phyloP scores from a whole-genome alignment of 2,113 vertebrate species.

The Marmota flaviventris region DNA sequence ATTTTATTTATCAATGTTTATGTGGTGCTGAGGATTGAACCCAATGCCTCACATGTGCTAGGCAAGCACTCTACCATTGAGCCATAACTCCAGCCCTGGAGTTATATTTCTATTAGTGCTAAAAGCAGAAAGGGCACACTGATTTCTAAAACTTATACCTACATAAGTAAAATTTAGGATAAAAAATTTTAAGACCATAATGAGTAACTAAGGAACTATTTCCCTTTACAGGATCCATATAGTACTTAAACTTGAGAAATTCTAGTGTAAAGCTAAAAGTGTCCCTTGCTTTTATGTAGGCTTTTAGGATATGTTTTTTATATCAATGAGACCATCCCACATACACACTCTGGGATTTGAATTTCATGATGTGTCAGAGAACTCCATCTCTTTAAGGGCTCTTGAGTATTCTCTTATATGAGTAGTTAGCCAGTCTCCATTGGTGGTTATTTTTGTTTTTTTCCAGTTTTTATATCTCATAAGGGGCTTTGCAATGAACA shows the following conservation, averaged over 20 bases:
- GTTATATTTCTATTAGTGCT: constrained; percentile 44
- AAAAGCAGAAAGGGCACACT: neutral
- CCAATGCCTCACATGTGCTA: no score
- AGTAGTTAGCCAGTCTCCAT: neutral
- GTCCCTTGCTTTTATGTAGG: neutral
- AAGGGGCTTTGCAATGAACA: neutral
- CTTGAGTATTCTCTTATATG: neutral
- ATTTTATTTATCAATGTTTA: no score
- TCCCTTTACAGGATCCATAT: neutral
- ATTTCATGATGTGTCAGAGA: neutral
- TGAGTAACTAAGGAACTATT: constrained; percentile 8
- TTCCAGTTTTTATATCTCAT: neutral
- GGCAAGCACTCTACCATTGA: no score
- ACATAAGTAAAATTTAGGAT: constrained; percentile 41
- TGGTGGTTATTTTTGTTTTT: neutral
- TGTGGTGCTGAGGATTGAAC: no score
- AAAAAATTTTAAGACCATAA: constrained; percentile 5
- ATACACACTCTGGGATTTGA: neutral
- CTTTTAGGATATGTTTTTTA: neutral
- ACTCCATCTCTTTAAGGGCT: neutral
- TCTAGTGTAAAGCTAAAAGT: neutral
- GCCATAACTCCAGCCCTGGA: neutral
- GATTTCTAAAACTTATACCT: neutral
- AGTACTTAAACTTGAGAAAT: constrained; percentile 9
- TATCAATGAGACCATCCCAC: neutral